Evolutionary conservation across 53 echinoderm and acorn worm genomes (phyloP).

Genomic region (Actinopyga echinites): DNA sequence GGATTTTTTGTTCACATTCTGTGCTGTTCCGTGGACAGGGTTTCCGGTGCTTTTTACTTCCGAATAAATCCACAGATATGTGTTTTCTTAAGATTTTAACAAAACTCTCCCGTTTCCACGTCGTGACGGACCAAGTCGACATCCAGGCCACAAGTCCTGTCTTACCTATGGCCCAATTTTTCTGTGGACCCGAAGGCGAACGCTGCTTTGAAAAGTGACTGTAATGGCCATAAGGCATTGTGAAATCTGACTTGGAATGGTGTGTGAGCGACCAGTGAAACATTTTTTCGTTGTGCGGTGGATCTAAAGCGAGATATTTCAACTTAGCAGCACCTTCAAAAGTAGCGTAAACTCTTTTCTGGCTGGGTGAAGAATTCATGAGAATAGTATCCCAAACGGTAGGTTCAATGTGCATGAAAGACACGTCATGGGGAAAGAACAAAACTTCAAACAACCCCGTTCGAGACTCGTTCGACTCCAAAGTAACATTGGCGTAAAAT

Average conservation of each 20-base stretch:
- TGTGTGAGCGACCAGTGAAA: slow-evolving; percentile 25
- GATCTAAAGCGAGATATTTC: not conserved
- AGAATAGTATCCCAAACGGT: not conserved
- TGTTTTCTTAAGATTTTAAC: not conserved
- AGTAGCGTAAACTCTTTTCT: slow-evolving; percentile 21
- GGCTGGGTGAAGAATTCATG: not conserved
- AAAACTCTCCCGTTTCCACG: not conserved
- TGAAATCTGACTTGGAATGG: slow-evolving; percentile 17
- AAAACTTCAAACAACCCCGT: not conserved
- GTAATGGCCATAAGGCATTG: not conserved
- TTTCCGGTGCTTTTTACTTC: not conserved
- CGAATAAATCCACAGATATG: not conserved
- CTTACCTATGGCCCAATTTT: not conserved
- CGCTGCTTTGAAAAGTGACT: no score
- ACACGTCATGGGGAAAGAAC: slow-evolving; percentile 18
- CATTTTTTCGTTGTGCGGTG: not conserved
- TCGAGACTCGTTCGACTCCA: not conserved
- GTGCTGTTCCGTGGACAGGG: not conserved
- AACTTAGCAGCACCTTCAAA: slow-evolving; percentile 8
- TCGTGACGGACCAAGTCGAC: not conserved
- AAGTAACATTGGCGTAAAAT: not conserved
- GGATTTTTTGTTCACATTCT: not conserved
- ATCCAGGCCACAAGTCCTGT: not conserved
- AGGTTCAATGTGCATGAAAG: not conserved
- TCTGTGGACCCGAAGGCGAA: not conserved